Conservation (phyloP, 2,888 invertebrate genomes). For the Brenthis hecate region DNA sequence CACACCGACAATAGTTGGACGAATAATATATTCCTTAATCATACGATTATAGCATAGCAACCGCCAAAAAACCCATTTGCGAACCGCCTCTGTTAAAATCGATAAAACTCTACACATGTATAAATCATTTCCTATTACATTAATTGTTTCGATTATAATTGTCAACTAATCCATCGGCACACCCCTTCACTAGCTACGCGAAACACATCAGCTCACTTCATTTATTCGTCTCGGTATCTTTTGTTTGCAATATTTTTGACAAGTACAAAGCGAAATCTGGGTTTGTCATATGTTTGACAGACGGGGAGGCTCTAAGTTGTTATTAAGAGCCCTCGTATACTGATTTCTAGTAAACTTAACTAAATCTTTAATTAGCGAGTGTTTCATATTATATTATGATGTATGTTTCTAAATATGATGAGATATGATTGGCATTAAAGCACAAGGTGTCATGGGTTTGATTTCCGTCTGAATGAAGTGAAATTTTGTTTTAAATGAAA, state of each 20-base stretch:
- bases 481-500: constrained; percentile 6
- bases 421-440: too few species aligned
- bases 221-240: constrained; percentile 79
- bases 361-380: constrained; percentile 19
- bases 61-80: too few species aligned
- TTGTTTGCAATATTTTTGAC: constrained; percentile 83
- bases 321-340: constrained; percentile 72
- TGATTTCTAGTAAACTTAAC: constrained; percentile 31
- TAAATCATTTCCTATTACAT: background rate
- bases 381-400: too few species aligned
- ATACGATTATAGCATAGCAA: too few species aligned
- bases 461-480: background rate
- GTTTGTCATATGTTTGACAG: constrained; percentile 81
- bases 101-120: too few species aligned
- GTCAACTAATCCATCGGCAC: constrained; percentile 23
- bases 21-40: too few species aligned
- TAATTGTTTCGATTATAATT: constrained; percentile 9
- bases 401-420: too few species aligned
- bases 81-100: too few species aligned
- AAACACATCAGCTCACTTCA: constrained; percentile 82
- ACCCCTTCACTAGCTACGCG: constrained; percentile 59
- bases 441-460: too few species aligned
- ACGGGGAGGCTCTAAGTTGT: constrained; percentile 73
- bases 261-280: constrained; percentile 81
- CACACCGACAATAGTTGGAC: too few species aligned